A percentile compares a stretch with the other conserved stretches of the same genome.
Conservation (phyloP, 2,113 vertebrate genomes). For the Xiphophorus maculatus region DNA sequence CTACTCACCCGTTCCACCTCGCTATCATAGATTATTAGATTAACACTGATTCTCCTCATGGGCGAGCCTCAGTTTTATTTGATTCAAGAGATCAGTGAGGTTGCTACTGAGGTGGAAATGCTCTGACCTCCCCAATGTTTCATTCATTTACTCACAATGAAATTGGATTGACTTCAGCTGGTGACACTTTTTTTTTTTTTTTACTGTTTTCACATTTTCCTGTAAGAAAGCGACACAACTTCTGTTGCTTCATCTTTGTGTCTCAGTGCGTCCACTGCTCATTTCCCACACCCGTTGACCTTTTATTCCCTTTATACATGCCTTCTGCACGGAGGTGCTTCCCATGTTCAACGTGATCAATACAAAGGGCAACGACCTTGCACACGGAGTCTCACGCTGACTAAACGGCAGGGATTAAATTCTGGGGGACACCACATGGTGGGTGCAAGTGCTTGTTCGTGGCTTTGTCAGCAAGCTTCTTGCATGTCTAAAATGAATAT, state of each 20-base stretch:
- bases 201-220: slow-evolving; percentile 50
- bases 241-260: slow-evolving; percentile 49
- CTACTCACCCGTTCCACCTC: slow-evolving; percentile 68
- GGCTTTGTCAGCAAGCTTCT: slow-evolving; percentile 32
- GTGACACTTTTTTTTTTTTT: slow-evolving; percentile 23
- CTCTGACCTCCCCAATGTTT: slow-evolving; percentile 63
- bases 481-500: slow-evolving; percentile 28
- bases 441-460: slow-evolving; percentile 43
- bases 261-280: slow-evolving; percentile 56
- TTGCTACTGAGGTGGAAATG: slow-evolving; percentile 54
- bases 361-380: slow-evolving; percentile 72
- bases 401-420: slow-evolving; percentile 69
- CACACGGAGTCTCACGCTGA: slow-evolving; percentile 59
- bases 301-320: slow-evolving; percentile 67
- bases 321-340: slow-evolving; percentile 57
- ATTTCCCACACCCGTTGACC: slow-evolving; percentile 64
- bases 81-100: slow-evolving; percentile 65
- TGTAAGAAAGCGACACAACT: slow-evolving; percentile 20
- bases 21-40: slow-evolving; percentile 68
- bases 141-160: slow-evolving; percentile 71
- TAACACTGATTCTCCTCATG: slow-evolving; percentile 69
- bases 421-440: slow-evolving; percentile 43
- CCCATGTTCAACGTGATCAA: slow-evolving; percentile 74
- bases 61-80: slow-evolving; percentile 61
- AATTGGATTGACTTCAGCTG: slow-evolving; percentile 50